Percentiles rank a stretch among this genome's conserved stretches.
Conservation (phyloP, 2,888 invertebrate species). For the Argynnis bischoffii region DNA sequence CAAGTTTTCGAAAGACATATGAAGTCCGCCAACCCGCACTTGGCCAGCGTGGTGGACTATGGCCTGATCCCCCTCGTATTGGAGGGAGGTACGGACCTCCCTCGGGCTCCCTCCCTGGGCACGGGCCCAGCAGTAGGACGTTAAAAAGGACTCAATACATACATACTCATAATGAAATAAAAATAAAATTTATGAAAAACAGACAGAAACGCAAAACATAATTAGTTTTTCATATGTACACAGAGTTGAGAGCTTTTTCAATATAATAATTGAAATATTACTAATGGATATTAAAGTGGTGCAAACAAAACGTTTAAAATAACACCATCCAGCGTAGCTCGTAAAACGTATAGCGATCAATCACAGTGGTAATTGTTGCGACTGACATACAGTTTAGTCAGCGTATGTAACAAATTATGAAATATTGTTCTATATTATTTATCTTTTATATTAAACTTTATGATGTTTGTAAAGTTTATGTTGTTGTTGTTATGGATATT, state of each 20-base stretch:
- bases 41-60: too few species aligned
- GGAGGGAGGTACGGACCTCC: too few species aligned
- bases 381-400: slow-evolving; percentile 42
- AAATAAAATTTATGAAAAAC: background rate
- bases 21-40: too few species aligned
- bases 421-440: slow-evolving; percentile 19
- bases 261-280: slow-evolving; percentile 20
- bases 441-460: background rate
- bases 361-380: slow-evolving; percentile 35
- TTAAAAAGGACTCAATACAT: too few species aligned
- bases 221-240: background rate
- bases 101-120: too few species aligned
- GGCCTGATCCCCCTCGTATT: too few species aligned
- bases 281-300: slow-evolving; percentile 30
- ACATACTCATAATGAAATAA: too few species aligned
- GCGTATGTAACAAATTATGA: slow-evolving; percentile 39
- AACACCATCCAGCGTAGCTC: slow-evolving; percentile 9
- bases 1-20: too few species aligned
- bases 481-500: background rate
- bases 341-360: slow-evolving; percentile 20
- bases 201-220: too few species aligned
- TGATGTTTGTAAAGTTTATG: background rate
- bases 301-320: slow-evolving; percentile 27
- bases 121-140: too few species aligned
- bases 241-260: background rate